A percentile compares a stretch with the other conserved stretches of the same genome.
Evolutionary conservation across 2,113 vertebrate species (phyloP).

Genomic region (Madoqua kirkii): DNA sequence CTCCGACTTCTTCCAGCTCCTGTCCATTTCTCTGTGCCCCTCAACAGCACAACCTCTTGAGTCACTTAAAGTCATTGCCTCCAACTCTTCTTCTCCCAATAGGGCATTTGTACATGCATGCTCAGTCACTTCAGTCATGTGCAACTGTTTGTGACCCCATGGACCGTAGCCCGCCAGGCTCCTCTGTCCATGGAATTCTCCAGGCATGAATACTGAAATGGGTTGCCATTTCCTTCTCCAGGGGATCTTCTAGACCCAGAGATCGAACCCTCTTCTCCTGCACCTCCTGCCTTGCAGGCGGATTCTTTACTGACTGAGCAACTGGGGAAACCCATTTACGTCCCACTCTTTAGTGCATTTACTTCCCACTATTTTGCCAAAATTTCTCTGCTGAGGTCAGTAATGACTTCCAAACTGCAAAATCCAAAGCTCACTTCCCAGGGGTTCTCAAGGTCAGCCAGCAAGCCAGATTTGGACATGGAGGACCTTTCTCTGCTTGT

Average conservation of each 20-base stretch:
- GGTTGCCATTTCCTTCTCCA: background rate
- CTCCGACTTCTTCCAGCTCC: background rate
- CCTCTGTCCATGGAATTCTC: background rate
- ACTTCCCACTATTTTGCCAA: background rate
- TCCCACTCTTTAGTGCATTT: background rate
- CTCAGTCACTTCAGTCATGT: background rate
- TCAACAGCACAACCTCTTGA: background rate
- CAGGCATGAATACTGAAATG: background rate
- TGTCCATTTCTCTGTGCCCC: too few species aligned
- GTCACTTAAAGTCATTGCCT: background rate
- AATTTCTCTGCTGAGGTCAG: background rate
- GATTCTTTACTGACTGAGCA: background rate
- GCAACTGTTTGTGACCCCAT: background rate
- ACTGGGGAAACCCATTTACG: background rate
- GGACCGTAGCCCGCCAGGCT: background rate
- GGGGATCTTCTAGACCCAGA: background rate
- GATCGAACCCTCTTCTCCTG: background rate
- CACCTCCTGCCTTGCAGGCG: background rate
- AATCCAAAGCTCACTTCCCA: background rate
- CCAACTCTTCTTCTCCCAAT: background rate
- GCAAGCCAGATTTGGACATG: background rate
- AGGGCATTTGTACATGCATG: background rate
- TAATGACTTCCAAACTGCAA: background rate
- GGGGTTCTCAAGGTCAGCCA: background rate
- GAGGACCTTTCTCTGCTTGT: background rate